phyloP scores from a whole-genome alignment of 2,797 vertebrate species.

The Sebastes cheni region DNA sequence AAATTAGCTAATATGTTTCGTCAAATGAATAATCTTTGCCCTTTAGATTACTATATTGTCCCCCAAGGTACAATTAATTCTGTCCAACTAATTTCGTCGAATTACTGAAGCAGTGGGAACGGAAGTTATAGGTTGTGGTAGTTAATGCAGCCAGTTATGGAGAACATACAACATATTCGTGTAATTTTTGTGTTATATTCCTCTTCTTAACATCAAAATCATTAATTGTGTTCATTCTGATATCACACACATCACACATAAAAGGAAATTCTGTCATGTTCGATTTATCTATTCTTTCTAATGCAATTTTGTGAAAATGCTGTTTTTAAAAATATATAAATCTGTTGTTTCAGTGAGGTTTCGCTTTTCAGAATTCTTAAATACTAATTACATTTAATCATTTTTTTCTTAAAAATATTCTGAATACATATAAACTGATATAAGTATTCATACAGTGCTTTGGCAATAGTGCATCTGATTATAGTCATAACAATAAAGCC shows the following conservation, averaged over 20 bases:
- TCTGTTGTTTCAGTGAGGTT: background rate
- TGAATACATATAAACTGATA: background rate
- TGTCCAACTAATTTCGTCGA: background rate
- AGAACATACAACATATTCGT: background rate
- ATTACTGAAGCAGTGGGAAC: background rate
- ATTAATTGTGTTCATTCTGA: background rate
- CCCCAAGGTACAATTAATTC: slow-evolving; percentile 6
- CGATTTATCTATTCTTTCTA: background rate
- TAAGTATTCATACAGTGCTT: background rate
- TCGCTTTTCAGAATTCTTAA: background rate
- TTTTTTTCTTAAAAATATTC: background rate
- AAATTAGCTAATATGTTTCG: background rate
- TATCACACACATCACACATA: background rate
- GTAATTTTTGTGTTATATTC: background rate
- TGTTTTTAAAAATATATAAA: background rate
- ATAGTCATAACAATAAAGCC: background rate
- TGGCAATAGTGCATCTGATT: background rate
- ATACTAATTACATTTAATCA: background rate
- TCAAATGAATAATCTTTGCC: background rate
- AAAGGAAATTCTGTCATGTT: background rate
- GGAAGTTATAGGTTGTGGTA: background rate
- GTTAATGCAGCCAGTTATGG: background rate
- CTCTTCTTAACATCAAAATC: background rate
- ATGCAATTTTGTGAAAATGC: background rate
- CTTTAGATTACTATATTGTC: background rate